Conservation (phyloP, 1,140 invertebrate species). For the Drosophila truncata region DNA sequence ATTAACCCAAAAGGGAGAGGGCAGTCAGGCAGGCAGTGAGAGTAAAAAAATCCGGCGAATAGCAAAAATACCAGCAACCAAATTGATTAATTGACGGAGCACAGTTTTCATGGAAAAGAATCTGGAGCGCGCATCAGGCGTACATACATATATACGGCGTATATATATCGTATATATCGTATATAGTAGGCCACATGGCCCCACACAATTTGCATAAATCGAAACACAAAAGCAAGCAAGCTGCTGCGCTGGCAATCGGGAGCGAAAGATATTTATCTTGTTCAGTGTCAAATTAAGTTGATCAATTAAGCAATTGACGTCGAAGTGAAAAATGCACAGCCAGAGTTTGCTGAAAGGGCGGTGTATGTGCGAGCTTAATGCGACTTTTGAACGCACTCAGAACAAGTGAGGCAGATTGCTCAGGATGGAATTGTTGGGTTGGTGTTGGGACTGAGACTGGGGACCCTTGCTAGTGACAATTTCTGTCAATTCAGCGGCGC, state of each 20-base stretch:
- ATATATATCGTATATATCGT: conserved; percentile 3
- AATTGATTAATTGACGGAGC: conserved; percentile 82
- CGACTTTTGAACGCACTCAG: conserved; percentile 42
- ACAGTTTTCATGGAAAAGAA: conserved; percentile 73
- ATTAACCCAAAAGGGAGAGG: conserved; percentile 70
- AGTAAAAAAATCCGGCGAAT: conserved; percentile 32
- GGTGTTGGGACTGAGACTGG: not conserved
- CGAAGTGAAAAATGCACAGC: conserved; percentile 46
- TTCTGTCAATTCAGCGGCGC: conserved; percentile 81
- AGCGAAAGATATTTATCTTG: conserved; percentile 81
- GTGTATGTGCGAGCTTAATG: conserved; percentile 17
- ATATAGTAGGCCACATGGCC: conserved; percentile 65
- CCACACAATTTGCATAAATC: conserved; percentile 78
- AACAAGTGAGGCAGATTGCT: conserved; percentile 79
- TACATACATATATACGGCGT: conserved; percentile 12
- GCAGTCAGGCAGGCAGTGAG: not conserved
- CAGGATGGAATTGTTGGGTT: conserved; percentile 3
- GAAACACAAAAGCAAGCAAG: conserved; percentile 73
- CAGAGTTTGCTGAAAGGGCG: conserved; percentile 33
- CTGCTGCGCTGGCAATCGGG: conserved; percentile 61
- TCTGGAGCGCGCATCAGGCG: conserved; percentile 58
- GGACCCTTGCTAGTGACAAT: conserved; percentile 65
- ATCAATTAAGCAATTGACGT: conserved; percentile 84
- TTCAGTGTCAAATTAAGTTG: conserved; percentile 84
- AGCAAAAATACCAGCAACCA: conserved; percentile 67